A percentile compares a stretch with the other conserved stretches of the same genome.
Conservation (phyloP, 2,113 vertebrate genomes). For the Scopus umbretta region DNA sequence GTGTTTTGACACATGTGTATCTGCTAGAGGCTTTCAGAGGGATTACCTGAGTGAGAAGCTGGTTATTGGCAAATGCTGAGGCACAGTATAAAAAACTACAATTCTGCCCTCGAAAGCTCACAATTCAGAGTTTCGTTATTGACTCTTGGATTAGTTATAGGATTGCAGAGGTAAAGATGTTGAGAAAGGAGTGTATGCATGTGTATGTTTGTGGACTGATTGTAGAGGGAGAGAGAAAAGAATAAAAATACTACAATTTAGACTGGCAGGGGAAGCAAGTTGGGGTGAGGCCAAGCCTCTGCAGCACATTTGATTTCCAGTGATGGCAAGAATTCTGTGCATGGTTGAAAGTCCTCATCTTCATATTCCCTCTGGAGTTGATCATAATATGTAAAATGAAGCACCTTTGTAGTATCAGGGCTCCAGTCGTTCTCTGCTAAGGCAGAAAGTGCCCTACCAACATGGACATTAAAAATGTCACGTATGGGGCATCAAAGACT, state of each 20-base stretch:
- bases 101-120: background rate
- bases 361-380: background rate
- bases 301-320: background rate
- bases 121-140: background rate
- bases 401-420: background rate
- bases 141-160: background rate
- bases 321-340: background rate
- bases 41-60: background rate
- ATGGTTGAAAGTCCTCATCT: background rate
- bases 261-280: background rate
- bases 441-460: background rate
- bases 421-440: background rate
- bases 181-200: background rate
- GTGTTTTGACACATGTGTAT: background rate
- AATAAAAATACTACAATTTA: background rate
- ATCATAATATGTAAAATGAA: background rate
- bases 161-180: background rate
- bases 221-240: background rate
- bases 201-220: background rate
- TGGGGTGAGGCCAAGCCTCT: background rate
- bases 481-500: fast-evolving
- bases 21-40: background rate
- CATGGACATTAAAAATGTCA: background rate
- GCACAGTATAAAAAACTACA: background rate
- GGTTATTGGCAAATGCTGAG: background rate